Evolutionary conservation across 2,797 vertebrate species (phyloP).

Genomic region (Leptodactylus fallax): DNA sequence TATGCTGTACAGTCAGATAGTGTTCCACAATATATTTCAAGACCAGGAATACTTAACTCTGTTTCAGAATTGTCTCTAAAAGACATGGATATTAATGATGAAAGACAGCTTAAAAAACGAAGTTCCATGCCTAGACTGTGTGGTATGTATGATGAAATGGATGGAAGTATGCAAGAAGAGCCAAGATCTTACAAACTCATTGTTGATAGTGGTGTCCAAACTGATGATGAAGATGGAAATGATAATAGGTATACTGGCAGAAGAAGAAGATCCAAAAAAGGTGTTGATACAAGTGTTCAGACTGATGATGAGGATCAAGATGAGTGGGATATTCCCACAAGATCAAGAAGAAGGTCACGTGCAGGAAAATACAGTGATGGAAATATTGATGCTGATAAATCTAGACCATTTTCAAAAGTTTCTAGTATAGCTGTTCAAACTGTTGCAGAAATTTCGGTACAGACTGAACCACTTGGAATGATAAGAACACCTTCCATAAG

Average conservation of each 20-base stretch:
- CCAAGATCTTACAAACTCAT: constrained; percentile 83
- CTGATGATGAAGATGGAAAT: constrained; percentile 92
- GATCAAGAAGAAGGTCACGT: constrained; percentile 87
- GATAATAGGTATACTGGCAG: constrained; percentile 87
- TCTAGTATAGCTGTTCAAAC: constrained; percentile 97
- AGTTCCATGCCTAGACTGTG: constrained; percentile 78
- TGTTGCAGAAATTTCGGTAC: constrained; percentile 97
- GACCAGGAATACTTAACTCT: constrained; percentile 77
- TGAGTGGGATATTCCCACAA: constrained; percentile 90
- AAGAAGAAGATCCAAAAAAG: constrained; percentile 87
- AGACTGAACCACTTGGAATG: constrained; percentile 94
- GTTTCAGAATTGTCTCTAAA: constrained; percentile 82
- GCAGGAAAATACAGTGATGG: constrained; percentile 84
- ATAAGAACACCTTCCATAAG: constrained; percentile 88
- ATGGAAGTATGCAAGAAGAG: constrained; percentile 76
- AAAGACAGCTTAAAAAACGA: constrained; percentile 82
- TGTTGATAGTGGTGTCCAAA: constrained; percentile 93
- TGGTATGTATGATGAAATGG: constrained; percentile 81
- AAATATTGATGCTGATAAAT: constrained; percentile 79
- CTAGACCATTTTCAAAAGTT: constrained; percentile 87
- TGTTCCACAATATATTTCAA: constrained; percentile 78
- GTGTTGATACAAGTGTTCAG: constrained; percentile 92
- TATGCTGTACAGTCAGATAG: constrained; percentile 81
- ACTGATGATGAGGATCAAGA: constrained; percentile 98
- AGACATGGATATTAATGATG: constrained; percentile 83